Conservation (phyloP, 2,113 vertebrate species). For the Carassius gibelio region DNA sequence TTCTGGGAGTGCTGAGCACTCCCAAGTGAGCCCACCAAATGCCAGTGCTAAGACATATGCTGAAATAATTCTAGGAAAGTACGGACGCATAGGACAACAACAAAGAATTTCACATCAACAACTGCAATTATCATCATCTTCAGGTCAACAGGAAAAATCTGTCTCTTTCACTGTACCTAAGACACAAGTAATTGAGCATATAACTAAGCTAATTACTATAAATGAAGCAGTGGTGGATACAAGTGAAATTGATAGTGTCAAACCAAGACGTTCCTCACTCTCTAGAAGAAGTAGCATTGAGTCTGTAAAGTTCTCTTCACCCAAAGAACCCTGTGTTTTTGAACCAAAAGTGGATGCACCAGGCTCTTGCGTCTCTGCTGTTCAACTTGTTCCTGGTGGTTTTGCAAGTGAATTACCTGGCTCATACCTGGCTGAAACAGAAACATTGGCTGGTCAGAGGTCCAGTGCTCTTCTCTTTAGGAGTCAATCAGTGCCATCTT, state of each 20-base stretch:
- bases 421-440: slow-evolving; percentile 62
- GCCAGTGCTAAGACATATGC: slow-evolving; percentile 94
- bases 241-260: slow-evolving; percentile 97
- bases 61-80: slow-evolving; percentile 97
- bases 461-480: slow-evolving; percentile 85
- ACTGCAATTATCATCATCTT: slow-evolving; percentile 69
- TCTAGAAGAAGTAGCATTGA: slow-evolving; percentile 94
- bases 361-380: slow-evolving; percentile 63
- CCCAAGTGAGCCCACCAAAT: slow-evolving; percentile 91
- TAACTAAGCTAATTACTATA: slow-evolving; percentile 98
- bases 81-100: slow-evolving; percentile 87
- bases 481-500: slow-evolving; percentile 97
- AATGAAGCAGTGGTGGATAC: slow-evolving; percentile 99
- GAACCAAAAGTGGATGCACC: slow-evolving; percentile 77
- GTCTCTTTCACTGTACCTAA: slow-evolving; percentile 87
- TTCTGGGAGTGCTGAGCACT: slow-evolving; percentile 93
- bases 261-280: slow-evolving; percentile 92
- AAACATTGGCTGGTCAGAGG: slow-evolving; percentile 58
- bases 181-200: slow-evolving; percentile 98
- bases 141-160: slow-evolving; percentile 83
- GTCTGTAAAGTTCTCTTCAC: slow-evolving; percentile 83
- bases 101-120: slow-evolving; percentile 82
- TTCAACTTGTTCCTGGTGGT: slow-evolving; percentile 33
- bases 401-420: slow-evolving; percentile 59
- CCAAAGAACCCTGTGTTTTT: slow-evolving; percentile 83